Evolutionary conservation across 2,888 invertebrate species (phyloP).

Genomic region (Horisme vitalbata): DNA sequence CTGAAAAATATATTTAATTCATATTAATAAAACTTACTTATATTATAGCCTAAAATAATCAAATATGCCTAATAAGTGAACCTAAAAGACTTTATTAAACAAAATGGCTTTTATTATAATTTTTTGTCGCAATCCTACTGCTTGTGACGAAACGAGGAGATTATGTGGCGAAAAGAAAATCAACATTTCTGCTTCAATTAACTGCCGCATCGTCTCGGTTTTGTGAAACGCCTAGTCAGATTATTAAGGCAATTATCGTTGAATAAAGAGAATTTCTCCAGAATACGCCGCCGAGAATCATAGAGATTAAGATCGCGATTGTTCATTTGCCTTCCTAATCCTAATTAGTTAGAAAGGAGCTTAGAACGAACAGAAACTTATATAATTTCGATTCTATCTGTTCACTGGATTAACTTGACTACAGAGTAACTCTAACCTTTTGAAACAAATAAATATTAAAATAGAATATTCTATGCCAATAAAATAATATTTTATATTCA

Average conservation of each 20-base stretch:
- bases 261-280: constrained; percentile 38
- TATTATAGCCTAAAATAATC: no score
- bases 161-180: constrained; percentile 12
- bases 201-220: constrained; percentile 32
- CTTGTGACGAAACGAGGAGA: constrained; percentile 2
- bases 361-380: constrained; percentile 39
- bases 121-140: neutral
- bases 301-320: constrained; percentile 57
- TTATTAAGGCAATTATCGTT: constrained; percentile 47
- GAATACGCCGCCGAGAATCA: constrained; percentile 38
- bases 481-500: no score
- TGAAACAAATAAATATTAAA: no score
- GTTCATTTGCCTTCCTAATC: constrained; percentile 56
- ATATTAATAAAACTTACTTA: no score
- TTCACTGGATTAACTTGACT: constrained; percentile 4
- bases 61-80: no score
- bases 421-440: neutral
- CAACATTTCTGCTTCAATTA: constrained; percentile 17
- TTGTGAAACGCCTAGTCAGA: constrained; percentile 35
- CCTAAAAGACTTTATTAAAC: no score
- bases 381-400: constrained; percentile 41
- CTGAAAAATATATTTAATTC: no score
- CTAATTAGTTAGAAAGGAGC: constrained; percentile 53
- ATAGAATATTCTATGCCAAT: no score
- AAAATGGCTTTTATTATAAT: neutral